Evolutionary conservation across 1,140 invertebrate species (phyloP), one percentile per base, ranked within the genome.

Genomic region (Drosophila subpulchrella): DNA sequence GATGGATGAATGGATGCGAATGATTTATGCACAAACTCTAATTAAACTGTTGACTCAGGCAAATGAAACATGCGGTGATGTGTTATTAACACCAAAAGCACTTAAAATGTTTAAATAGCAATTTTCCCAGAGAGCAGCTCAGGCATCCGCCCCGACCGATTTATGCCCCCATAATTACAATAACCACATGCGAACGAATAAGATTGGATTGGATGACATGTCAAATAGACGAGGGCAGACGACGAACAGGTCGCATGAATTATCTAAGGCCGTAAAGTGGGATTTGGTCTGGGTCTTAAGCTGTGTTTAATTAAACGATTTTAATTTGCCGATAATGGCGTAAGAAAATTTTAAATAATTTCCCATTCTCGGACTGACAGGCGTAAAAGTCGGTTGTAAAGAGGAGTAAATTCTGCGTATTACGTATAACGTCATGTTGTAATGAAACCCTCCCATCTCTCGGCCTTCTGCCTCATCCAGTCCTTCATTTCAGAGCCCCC

Each of bases 1-100:
- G 41, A 42, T 51, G 54, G 44, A 66, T 39, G 41, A 38, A 75
- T 77, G 63, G 73, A 77, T 76, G 56, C 62, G 32, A 70, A 81
- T 81, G 79, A 82, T 82, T 82, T 82, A 82, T 82, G 80, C 79
- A 82, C 74, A 82, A 82, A 82, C 79, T 82, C 79, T 82, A 82
- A 82, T 82, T 82, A 82, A 82, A 82, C 79, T 82, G 79, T 82
- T 82, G 79, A 82, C 79, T 82, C 75, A 78, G 79, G 79, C 79
- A 82, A 82, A 82, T 82, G 79, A 82, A 82, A 82, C 79, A 82
- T 82, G 74, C 79, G 79, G 62, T 82, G 79, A 78, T 82, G 79
- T 81, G 79, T 82, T 81, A 81, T 78, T 82, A 82, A 82, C 79
- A 82, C 79, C 79, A 65, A 82, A 82, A 82, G 79, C 79, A 82